phyloP scores from a whole-genome alignment of 2,888 invertebrate species.

The Calameuta pallipes region DNA sequence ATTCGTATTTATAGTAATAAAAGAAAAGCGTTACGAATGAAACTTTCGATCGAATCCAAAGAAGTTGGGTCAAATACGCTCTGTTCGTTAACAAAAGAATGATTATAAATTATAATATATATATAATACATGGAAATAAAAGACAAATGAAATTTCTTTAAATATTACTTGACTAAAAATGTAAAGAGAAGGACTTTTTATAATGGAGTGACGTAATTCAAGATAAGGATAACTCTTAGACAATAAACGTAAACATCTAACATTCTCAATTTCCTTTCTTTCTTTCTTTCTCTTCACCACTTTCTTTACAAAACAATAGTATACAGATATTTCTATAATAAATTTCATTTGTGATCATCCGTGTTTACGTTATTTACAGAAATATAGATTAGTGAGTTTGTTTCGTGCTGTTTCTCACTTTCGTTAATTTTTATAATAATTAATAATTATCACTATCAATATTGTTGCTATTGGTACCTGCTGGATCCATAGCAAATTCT shows the following conservation, averaged over 20 bases:
- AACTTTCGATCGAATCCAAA: too few relatives aligned
- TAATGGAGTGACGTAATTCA: background rate
- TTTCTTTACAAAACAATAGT: conserved; percentile 55
- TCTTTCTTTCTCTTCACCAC: conserved; percentile 7
- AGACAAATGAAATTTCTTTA: too few relatives aligned
- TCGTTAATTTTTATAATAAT: background rate
- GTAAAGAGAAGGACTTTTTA: background rate
- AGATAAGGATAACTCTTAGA: background rate
- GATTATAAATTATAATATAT: too few relatives aligned
- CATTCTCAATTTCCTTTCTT: background rate
- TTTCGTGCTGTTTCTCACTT: conserved; percentile 9
- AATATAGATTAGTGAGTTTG: conserved; percentile 39
- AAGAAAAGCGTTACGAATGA: too few relatives aligned
- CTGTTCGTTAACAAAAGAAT: too few relatives aligned
- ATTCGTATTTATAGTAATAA: too few relatives aligned
- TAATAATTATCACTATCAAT: background rate
- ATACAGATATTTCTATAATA: conserved; percentile 52
- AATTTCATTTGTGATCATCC: conserved; percentile 48
- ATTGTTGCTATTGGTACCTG: background rate
- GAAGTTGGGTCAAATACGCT: too few relatives aligned
- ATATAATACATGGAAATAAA: too few relatives aligned
- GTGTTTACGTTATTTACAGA: conserved; percentile 46
- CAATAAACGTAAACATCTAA: background rate
- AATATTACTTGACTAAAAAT: background rate
- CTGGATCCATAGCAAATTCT: background rate